phyloP scores from a whole-genome alignment of 2,797 vertebrate genomes.

The Stomatorhinus walkeri region DNA sequence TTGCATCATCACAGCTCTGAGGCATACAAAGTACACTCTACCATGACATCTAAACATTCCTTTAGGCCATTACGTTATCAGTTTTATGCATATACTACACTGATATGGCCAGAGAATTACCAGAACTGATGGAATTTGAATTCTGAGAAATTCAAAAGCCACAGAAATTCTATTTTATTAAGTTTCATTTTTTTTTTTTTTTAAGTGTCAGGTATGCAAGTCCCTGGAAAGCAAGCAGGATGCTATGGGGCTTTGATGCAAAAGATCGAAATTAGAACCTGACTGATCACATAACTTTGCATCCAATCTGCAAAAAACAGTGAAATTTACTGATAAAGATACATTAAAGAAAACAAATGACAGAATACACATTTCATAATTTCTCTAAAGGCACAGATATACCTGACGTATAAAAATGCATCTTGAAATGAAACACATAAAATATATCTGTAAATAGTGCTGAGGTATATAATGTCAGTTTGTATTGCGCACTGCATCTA shows the following conservation, averaged over 20 bases:
- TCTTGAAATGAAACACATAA: neutral
- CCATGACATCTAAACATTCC: neutral
- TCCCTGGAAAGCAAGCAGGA: neutral
- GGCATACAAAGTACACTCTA: neutral
- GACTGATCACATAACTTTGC: neutral
- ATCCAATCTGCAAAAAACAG: neutral
- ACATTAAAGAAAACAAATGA: neutral
- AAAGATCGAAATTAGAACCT: neutral
- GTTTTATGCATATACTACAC: neutral
- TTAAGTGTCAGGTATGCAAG: neutral
- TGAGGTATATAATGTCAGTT: neutral
- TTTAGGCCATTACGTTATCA: neutral
- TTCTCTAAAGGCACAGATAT: neutral
- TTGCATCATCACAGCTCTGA: neutral
- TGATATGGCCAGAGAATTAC: neutral
- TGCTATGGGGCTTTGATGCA: neutral
- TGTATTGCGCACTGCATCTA: neutral
- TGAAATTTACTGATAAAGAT: neutral
- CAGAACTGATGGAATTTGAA: neutral
- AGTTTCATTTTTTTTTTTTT: neutral
- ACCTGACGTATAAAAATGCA: neutral
- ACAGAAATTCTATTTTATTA: neutral
- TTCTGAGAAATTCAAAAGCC: neutral
- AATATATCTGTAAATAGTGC: constrained; percentile 5
- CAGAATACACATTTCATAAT: neutral